phyloP scores from a whole-genome alignment of 2,888 invertebrate species.

The Azorinus chamasolen region DNA sequence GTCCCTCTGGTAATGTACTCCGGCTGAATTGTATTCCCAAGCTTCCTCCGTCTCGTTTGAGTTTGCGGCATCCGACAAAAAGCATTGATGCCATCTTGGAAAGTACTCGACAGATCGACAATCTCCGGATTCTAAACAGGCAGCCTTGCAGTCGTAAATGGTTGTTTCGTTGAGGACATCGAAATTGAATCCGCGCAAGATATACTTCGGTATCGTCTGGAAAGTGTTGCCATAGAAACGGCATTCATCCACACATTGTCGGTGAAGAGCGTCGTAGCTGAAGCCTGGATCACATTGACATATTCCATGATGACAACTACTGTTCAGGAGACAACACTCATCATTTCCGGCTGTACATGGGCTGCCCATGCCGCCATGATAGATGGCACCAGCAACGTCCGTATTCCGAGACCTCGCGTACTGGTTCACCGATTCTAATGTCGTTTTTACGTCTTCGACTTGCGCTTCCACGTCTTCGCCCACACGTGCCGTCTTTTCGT shows the following conservation, averaged over 20 bases:
- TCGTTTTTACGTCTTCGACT: constrained; percentile 3
- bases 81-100: constrained; percentile 24
- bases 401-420: constrained; percentile 31
- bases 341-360: constrained; percentile 19
- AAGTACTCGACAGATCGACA: constrained; percentile 45
- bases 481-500: too few species aligned
- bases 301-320: constrained; percentile 30
- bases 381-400: constrained; percentile 27
- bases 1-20: constrained; percentile 39
- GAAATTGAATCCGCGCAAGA: constrained; percentile 36
- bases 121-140: constrained; percentile 88
- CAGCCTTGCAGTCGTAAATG: constrained; percentile 22
- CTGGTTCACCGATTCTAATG: constrained; percentile 10
- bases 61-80: constrained; percentile 25
- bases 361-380: constrained; percentile 40
- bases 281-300: constrained; percentile 44
- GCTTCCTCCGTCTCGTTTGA: constrained; percentile 10
- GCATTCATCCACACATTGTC: constrained; percentile 20
- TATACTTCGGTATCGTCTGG: constrained; percentile 18
- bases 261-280: constrained; percentile 27
- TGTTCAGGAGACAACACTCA: constrained; percentile 18
- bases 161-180: constrained; percentile 4
- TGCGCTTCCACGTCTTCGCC: background rate
- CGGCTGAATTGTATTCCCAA: constrained; percentile 39
- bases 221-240: constrained; percentile 27